phyloP scores from a whole-genome alignment of 2,113 vertebrate genomes.

The Leucosticte australis region DNA sequence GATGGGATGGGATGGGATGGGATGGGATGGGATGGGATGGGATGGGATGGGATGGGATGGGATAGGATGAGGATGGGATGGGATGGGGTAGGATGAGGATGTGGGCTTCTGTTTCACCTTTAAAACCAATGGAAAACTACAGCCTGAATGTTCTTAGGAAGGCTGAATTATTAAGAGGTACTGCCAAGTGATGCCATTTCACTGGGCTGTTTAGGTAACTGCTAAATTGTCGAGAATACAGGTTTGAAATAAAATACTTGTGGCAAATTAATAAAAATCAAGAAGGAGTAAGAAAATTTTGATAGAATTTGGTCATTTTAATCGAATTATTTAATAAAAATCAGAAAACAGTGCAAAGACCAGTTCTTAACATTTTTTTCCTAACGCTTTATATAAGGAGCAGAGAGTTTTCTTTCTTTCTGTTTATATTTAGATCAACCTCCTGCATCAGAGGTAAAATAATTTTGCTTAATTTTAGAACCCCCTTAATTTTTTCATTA shows the following conservation, averaged over 20 bases:
- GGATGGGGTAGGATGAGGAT: background rate
- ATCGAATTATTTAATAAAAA: slow-evolving; percentile 43
- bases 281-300: background rate
- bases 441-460: slow-evolving; percentile 64
- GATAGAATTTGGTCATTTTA: background rate
- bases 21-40: background rate
- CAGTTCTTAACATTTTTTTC: background rate
- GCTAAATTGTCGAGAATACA: background rate
- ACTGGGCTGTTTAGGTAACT: background rate
- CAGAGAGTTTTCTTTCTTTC: slow-evolving; percentile 48
- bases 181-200: background rate
- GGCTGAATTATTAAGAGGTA: background rate
- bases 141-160: background rate
- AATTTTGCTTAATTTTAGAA: slow-evolving; percentile 72
- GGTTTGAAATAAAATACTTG: background rate
- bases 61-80: no score
- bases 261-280: background rate
- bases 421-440: slow-evolving; percentile 73
- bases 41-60: background rate
- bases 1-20: background rate
- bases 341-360: slow-evolving; percentile 40
- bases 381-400: slow-evolving; percentile 48
- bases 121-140: background rate
- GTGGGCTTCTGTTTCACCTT: background rate
- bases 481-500: slow-evolving; percentile 55